Base-by-base conservation (phyloP, 2,113 vertebrate species). In the Alces alces region DNA sequence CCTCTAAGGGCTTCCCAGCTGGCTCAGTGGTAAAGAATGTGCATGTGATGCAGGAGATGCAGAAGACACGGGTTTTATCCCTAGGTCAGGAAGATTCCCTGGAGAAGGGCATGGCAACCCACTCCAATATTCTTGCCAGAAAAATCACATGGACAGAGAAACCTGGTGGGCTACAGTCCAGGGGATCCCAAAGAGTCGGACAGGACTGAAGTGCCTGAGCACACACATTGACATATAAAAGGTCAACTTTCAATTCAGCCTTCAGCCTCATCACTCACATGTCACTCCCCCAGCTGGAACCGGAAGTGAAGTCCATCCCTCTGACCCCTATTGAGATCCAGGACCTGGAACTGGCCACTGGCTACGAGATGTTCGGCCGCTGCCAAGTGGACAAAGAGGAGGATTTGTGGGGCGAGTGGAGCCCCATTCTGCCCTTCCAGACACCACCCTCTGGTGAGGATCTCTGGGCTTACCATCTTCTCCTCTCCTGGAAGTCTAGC, bases 351-450 rank as follows among this genome's bases (percentile, higher is more conserved):
- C 97, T 98, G 0, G 95, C 96, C 97, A 98, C 97, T 0, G 27
- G 28, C 30, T 99, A 99, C 45, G 93, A 97, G 76, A 98, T 99
- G 94, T 98, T 97, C 3, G 99, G 99, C 28, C 98, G 98, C 43
- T 99, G 99, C 83, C 47, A 43, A 9, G 86, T 21, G 12, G 47
- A 11, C 15, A 16, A 43, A 2, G 47, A 73, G 5, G 76, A 27
- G 3, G 87, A 88, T 19, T 60, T 98, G 13, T 98, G 58, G 97
- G 99, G 99, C 78, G 89, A 98, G 52, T 99, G 99, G 99, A 99
- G 98, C 73, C 30, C 54, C 8, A 36, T 43, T 36, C 91, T 97
- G 21, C 73, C 14, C 36, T 73, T 98, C 84, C 89, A 19, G 79
- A 99, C 97, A 0, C 89, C 30, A 8, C 97, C 98, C n/a, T 96